Evolutionary conservation across 2,113 vertebrate species (phyloP).

Genomic region (Zeus faber): DNA sequence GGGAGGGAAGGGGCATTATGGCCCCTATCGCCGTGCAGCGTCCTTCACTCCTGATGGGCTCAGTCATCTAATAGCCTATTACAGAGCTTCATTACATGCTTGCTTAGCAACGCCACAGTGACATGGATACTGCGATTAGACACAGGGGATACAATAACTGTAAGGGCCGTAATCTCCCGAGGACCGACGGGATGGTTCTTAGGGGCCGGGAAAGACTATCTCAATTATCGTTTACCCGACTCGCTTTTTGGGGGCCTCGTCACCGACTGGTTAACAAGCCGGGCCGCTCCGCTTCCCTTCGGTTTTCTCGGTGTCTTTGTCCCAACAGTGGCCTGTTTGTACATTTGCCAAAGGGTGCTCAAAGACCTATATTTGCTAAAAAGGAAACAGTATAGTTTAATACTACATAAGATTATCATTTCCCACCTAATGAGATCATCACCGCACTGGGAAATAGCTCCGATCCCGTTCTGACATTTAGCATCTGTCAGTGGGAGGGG

Average conservation of each 20-base stretch:
- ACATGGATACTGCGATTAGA: constrained; percentile 14
- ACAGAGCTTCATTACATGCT: constrained; percentile 37
- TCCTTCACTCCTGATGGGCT: constrained; percentile 5
- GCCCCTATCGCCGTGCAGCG: constrained; percentile 15
- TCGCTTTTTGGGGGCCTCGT: too few species aligned
- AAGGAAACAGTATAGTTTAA: too few species aligned
- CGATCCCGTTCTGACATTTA: not conserved
- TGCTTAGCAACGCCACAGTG: constrained; percentile 17
- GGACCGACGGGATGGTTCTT: constrained; percentile 27
- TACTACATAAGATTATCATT: too few species aligned
- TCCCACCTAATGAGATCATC: not conserved
- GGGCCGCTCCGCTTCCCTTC: too few species aligned
- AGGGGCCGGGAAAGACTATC: not conserved
- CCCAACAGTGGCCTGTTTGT: too few species aligned
- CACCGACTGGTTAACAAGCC: too few species aligned
- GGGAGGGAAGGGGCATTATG: not conserved
- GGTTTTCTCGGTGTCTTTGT: too few species aligned
- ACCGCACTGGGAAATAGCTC: not conserved
- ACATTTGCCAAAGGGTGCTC: too few species aligned
- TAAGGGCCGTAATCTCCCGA: constrained; percentile 19
- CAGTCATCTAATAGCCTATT: constrained; percentile 12
- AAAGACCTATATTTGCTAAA: too few species aligned
- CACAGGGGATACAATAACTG: constrained; percentile 3
- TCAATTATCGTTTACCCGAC: constrained; percentile 4
- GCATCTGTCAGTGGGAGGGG: not conserved